Base-by-base conservation (phyloP, 2,113 vertebrate genomes). In the Anolis carolinensis region DNA sequence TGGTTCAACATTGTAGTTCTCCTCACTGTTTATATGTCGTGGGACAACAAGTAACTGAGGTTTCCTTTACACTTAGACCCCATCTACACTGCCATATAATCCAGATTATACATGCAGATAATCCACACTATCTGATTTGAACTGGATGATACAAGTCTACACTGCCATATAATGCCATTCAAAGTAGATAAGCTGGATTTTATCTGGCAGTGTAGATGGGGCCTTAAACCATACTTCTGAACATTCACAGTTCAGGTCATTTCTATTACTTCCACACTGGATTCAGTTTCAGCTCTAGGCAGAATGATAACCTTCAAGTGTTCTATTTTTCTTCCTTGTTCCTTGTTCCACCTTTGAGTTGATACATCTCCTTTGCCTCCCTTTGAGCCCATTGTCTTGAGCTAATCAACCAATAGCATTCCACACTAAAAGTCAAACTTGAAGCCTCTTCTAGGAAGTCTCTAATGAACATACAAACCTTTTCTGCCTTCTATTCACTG, bases 361-460 rank as follows among this genome's bases (percentile, higher is more conserved):
- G n/a, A 52, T 20, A 32, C 52, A 10, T 25, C 67, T 34, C 44
- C 68, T n/a, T 71, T 74, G 25, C 52, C 52, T 83, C 34, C 71
- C 21, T 62, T 83, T 83, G 62, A 59, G 39, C 62, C 39, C 71
- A 44, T 74, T 74, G 71, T 62, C 70, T 39, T 20, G 50, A 72
- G 30, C 52, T 20, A 73, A 36, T 62, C 14, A 74, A 34, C 52
- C 14, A 65, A 21, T n/a, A 48, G 16, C 14, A 27, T 21, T 27
- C 32, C 55, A 34, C 20, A 52, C 48, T n/a, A 82, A 70, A 70
- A 18, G 34, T 39, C 63, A 81, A 44, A 68, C n/a, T 1, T 52
- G 39, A 36, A 1, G 1, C 77, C 89, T 85, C 13, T 30, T 6
- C 1, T 30, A 50, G 0, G 0, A 85, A 18, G 79, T 32, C 48